A percentile compares a stretch with the other conserved stretches of the same genome.
These are phyloP conservation scores for Pachypsylla venusta DNA, from an alignment of 1,140 invertebrate genomes.

Conservation along the genomic window DNA sequence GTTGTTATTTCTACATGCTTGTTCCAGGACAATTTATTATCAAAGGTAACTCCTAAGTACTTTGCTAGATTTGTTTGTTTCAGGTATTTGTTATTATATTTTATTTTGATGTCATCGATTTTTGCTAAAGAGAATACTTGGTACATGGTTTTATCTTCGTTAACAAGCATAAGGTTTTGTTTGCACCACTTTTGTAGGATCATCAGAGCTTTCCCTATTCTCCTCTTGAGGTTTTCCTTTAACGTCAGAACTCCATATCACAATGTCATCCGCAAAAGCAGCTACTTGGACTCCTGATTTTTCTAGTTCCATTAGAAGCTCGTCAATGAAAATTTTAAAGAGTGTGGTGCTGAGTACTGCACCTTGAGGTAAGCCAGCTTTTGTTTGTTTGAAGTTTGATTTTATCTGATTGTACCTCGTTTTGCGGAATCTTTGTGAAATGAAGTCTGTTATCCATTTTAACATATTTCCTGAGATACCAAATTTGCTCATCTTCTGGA, in stretches of 20 bases:
- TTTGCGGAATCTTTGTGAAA: conserved; percentile 10
- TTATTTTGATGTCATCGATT: neutral
- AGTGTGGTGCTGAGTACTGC: too few relatives aligned
- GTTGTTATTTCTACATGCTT: neutral
- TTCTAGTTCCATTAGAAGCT: neutral
- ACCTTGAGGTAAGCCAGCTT: too few relatives aligned
- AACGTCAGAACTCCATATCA: neutral
- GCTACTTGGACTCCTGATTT: neutral
- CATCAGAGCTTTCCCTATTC: neutral
- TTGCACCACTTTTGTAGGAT: neutral
- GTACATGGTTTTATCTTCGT: neutral
- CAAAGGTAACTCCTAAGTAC: neutral
- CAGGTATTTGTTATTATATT: neutral
- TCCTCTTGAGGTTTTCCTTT: neutral
- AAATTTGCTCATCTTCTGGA: too few relatives aligned
- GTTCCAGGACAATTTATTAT: neutral
- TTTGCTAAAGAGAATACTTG: neutral
- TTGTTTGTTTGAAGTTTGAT: neutral
- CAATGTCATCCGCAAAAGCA: neutral
- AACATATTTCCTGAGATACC: too few relatives aligned
- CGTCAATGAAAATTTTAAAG: neutral
- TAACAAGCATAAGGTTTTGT: neutral
- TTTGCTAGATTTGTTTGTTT: neutral
- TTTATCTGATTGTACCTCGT: neutral
- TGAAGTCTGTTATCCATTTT: conserved; percentile 12